Evolutionary conservation across 2,797 vertebrate species (phyloP).

Genomic region (Cichlasoma orientale): DNA sequence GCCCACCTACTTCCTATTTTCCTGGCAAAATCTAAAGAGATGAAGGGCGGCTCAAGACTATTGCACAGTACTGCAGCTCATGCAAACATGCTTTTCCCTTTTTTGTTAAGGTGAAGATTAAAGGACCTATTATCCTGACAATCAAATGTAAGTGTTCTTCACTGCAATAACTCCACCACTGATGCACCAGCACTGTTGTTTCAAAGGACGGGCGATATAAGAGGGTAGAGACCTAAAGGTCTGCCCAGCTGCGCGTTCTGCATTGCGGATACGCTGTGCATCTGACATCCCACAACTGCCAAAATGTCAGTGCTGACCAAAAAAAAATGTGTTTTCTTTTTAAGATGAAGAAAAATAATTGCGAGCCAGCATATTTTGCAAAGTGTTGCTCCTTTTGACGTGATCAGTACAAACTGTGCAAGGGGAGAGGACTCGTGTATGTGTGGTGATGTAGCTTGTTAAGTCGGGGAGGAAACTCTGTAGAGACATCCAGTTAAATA

Average conservation of each 20-base stretch:
- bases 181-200: neutral
- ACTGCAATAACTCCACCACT: neutral
- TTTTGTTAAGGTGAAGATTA: neutral
- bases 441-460: conserved; percentile 56
- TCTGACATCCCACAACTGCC: conserved; percentile 1
- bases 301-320: conserved; percentile 14
- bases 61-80: neutral
- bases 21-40: neutral
- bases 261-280: neutral
- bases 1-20: neutral
- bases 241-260: neutral
- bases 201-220: conserved; percentile 15
- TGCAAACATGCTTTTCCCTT: neutral
- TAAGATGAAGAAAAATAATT: conserved; percentile 7
- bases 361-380: conserved; percentile 10
- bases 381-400: conserved; percentile 36
- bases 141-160: neutral
- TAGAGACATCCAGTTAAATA: conserved; percentile 65
- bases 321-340: neutral
- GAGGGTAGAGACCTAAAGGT: neutral
- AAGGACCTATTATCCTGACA: neutral
- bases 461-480: conserved; percentile 51
- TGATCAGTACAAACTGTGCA: conserved; percentile 42
- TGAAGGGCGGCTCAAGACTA: neutral
- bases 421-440: conserved; percentile 4